Conservation (phyloP, 2,113 vertebrate genomes). For the Cyrtonyx montezumae region DNA sequence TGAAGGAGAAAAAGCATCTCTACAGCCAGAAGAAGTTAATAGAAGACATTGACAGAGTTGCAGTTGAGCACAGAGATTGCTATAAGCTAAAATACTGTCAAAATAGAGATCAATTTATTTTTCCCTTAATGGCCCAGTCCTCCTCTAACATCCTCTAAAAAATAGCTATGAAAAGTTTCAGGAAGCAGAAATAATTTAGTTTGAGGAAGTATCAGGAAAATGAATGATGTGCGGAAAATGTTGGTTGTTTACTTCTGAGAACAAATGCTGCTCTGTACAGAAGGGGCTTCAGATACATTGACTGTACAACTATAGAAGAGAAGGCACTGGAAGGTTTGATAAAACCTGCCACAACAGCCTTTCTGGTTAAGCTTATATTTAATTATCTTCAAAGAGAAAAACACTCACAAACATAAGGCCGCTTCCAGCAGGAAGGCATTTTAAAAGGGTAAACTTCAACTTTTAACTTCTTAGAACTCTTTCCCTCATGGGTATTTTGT, state of each 20-base stretch:
- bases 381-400: slow-evolving; percentile 2
- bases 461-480: slow-evolving; percentile 35
- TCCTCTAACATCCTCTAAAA: neutral
- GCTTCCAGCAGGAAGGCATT: slow-evolving; percentile 14
- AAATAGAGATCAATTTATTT: neutral
- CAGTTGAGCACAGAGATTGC: neutral
- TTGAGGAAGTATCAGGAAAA: neutral
- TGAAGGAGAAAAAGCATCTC: neutral
- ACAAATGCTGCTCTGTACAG: neutral
- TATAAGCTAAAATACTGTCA: neutral
- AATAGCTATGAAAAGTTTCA: neutral
- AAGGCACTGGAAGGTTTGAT: neutral
- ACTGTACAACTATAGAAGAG: slow-evolving; percentile 3
- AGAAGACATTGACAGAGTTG: neutral
- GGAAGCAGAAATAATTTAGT: neutral
- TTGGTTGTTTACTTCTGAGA: neutral
- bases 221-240: neutral
- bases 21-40: neutral
- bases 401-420: neutral
- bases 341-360: neutral
- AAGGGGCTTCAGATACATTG: neutral
- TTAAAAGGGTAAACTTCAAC: slow-evolving; percentile 29
- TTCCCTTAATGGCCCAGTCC: neutral
- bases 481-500: slow-evolving; percentile 21
- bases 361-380: slow-evolving; percentile 7